Conservation (phyloP, 2,113 vertebrate species). For the Suricata suricatta region DNA sequence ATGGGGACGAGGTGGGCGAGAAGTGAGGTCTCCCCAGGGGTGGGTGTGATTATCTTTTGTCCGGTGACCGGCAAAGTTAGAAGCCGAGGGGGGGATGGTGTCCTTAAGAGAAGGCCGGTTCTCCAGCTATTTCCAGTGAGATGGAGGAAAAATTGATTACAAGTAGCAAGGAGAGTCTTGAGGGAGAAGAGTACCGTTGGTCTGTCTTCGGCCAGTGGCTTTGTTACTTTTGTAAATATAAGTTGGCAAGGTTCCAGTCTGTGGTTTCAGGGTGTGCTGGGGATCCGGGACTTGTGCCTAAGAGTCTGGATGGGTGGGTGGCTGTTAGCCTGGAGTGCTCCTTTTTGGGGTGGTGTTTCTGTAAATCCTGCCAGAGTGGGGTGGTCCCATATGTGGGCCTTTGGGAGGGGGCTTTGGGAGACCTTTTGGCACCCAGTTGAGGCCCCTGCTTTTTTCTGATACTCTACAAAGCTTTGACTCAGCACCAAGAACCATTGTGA, state of each 20-base stretch:
- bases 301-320: not conserved
- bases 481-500: slow-evolving; percentile 24
- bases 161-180: slow-evolving; percentile 60
- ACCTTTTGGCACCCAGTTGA: not conserved
- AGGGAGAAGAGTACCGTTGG: not conserved
- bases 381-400: not conserved
- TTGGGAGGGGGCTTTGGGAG: not conserved
- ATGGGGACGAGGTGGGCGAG: not conserved
- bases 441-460: not conserved
- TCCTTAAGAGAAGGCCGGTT: not conserved
- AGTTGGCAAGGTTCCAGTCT: not conserved
- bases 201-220: slow-evolving; percentile 4
- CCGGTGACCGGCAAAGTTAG: slow-evolving; percentile 57
- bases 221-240: slow-evolving; percentile 44
- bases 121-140: not conserved
- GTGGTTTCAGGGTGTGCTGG: not conserved
- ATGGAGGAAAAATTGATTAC: slow-evolving; percentile 53
- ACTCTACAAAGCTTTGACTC: slow-evolving; percentile 63
- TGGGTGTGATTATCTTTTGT: slow-evolving; percentile 48
- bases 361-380: not conserved
- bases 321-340: not conserved
- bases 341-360: not conserved
- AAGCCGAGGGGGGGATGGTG: slow-evolving; percentile 29
- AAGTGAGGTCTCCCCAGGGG: not conserved
- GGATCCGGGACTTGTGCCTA: not conserved